Conservation (phyloP, 1,140 invertebrate genomes). For the Dysdera silvatica region DNA sequence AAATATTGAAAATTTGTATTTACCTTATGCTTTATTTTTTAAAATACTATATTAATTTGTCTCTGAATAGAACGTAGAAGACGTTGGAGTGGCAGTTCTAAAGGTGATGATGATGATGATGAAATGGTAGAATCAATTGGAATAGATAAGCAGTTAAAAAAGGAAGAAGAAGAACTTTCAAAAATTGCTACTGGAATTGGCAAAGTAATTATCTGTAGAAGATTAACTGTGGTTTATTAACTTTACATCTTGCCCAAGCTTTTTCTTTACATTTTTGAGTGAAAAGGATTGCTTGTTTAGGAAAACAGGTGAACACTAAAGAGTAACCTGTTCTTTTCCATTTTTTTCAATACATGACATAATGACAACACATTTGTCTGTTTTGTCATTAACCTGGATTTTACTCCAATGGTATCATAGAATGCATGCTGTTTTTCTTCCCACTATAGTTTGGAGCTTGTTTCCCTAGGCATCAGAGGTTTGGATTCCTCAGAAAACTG, state of each 20-base stretch:
- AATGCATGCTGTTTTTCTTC: too few relatives aligned
- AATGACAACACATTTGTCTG: too few relatives aligned
- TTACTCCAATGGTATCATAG: too few relatives aligned
- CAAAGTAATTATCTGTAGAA: conserved; percentile 53
- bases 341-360: too few relatives aligned
- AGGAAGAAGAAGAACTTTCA: conserved; percentile 79
- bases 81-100: conserved; percentile 79
- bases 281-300: neutral
- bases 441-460: too few relatives aligned
- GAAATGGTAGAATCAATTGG: conserved; percentile 46
- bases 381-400: too few relatives aligned
- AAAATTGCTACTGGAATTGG: conserved; percentile 90
- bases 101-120: conserved; percentile 60
- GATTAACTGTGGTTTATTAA: too few relatives aligned
- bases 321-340: too few relatives aligned
- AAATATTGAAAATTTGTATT: neutral
- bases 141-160: conserved; percentile 53
- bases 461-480: too few relatives aligned
- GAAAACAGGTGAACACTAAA: neutral
- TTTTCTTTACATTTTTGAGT: neutral
- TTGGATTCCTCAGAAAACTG: too few relatives aligned
- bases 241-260: neutral
- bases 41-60: neutral
- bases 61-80: conserved; percentile 54
- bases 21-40: neutral